Evolutionary conservation across 1,140 invertebrate species (phyloP).

Genomic region (Bactericera cockerelli): DNA sequence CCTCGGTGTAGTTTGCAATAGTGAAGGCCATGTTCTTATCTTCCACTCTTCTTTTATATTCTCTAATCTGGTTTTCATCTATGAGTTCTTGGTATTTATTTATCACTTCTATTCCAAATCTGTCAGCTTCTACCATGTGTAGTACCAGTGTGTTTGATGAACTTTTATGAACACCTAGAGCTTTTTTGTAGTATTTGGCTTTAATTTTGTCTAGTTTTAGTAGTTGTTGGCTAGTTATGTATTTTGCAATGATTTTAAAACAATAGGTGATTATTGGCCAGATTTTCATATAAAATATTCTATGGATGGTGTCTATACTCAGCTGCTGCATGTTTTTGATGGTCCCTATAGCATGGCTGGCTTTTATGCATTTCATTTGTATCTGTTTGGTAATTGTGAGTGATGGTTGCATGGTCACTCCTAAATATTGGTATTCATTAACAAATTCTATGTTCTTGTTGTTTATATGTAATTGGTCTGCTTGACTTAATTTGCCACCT

Average conservation of each 20-base stretch:
- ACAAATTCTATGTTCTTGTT: background rate
- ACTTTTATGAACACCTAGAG: background rate
- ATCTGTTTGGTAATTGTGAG: conserved; percentile 1
- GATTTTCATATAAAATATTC: background rate
- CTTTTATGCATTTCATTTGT: background rate
- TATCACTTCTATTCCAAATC: background rate
- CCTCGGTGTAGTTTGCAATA: background rate
- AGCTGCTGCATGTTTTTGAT: background rate
- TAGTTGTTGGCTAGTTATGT: background rate
- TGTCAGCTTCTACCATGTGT: background rate
- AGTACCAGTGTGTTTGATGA: background rate
- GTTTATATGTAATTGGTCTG: background rate
- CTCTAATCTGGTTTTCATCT: background rate
- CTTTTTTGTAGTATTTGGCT: background rate
- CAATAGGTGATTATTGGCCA: background rate
- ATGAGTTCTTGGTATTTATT: background rate
- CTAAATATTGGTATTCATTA: conserved; percentile 3
- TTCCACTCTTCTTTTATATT: background rate
- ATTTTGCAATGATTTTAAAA: background rate
- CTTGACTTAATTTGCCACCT: background rate
- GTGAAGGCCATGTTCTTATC: background rate
- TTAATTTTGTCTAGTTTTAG: background rate
- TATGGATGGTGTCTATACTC: background rate
- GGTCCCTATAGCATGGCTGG: background rate
- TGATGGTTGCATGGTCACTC: background rate